phyloP scores from a whole-genome alignment of 1,140 invertebrate species.

The Cydia amplana region DNA sequence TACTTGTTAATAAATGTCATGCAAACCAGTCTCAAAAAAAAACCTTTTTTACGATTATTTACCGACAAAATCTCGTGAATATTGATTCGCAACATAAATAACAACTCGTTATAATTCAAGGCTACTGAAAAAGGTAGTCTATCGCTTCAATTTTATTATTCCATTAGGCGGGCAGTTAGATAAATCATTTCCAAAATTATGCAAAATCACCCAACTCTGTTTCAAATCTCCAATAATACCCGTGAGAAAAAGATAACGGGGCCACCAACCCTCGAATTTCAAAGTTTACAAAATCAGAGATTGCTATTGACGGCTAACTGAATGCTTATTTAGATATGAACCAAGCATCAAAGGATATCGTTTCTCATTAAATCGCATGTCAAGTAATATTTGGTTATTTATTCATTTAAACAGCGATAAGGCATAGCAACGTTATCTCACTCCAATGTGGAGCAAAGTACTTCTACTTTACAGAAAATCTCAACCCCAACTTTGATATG shows the following conservation, averaged over 20 bases:
- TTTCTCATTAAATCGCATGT: not conserved
- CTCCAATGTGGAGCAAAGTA: too few relatives aligned
- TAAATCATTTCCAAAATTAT: conserved; percentile 52
- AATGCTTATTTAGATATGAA: not conserved
- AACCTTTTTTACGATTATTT: not conserved
- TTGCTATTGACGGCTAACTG: not conserved
- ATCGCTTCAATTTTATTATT: conserved; percentile 45
- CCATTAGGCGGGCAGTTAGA: conserved; percentile 46
- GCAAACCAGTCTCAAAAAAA: not conserved
- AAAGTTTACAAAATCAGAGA: conserved; percentile 33
- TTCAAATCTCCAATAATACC: conserved; percentile 55
- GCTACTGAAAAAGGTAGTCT: conserved; percentile 21
- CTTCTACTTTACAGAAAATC: too few relatives aligned
- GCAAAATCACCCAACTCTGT: conserved; percentile 53
- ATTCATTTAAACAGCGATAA: too few relatives aligned
- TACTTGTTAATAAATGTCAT: not conserved
- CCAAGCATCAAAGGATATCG: not conserved
- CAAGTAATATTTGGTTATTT: too few relatives aligned
- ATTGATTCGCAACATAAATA: conserved; percentile 28
- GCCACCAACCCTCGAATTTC: conserved; percentile 33
- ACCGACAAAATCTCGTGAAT: conserved; percentile 16
- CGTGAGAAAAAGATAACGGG: conserved; percentile 50
- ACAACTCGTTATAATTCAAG: conserved; percentile 31
- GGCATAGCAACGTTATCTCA: too few relatives aligned
- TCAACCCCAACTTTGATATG: too few relatives aligned